Evolutionary conservation across 2,113 vertebrate species (phyloP).

Genomic region (Petroica traversi): DNA sequence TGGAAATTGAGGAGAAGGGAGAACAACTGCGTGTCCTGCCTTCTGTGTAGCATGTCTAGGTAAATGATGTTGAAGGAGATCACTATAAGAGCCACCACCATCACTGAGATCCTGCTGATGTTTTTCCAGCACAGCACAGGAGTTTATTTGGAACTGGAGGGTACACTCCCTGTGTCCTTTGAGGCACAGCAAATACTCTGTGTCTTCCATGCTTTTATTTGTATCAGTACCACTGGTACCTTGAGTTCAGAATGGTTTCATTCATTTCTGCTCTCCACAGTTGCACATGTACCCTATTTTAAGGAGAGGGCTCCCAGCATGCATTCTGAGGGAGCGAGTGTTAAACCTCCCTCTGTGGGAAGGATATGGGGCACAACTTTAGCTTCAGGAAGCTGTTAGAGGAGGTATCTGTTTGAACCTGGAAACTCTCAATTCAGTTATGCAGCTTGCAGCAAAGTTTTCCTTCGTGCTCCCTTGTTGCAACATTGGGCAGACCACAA

Average conservation of each 20-base stretch:
- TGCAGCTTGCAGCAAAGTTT: background rate
- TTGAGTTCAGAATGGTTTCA: background rate
- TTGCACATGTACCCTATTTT: background rate
- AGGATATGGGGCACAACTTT: background rate
- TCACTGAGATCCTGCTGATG: background rate
- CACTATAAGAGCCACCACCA: background rate
- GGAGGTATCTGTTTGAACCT: background rate
- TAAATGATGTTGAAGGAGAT: background rate
- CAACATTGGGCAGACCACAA: rapidly evolving
- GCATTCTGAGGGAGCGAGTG: background rate
- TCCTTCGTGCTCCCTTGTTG: background rate
- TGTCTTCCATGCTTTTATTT: background rate
- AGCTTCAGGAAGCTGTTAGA: background rate
- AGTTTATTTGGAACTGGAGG: background rate
- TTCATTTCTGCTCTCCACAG: background rate
- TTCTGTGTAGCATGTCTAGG: background rate
- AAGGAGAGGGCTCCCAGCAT: background rate
- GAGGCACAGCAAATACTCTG: background rate
- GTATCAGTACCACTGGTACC: background rate
- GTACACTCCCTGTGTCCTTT: background rate
- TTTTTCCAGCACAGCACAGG: background rate
- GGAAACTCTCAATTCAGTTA: background rate
- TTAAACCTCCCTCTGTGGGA: background rate
- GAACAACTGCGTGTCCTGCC: background rate
- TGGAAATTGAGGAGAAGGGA: background rate